These are phyloP conservation scores for Euspilapteryx auroguttella DNA, from an alignment of 2,888 invertebrate genomes.

Conservation along the genomic window DNA sequence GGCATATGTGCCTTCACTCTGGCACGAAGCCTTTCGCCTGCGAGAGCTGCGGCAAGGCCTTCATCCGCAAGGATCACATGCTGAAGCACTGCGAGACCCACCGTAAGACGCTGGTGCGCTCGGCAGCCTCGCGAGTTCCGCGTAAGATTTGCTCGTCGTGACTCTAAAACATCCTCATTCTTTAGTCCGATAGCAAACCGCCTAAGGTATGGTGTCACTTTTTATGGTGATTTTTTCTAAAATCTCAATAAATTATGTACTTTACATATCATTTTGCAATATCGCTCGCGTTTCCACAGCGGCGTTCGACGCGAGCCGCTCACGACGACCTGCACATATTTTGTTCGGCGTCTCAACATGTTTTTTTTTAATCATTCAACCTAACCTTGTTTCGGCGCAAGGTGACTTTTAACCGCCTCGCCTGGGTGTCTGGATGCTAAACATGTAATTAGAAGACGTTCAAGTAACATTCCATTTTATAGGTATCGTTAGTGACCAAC, in stretches of 20 bases:
- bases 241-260: too few relatives aligned
- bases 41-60: conserved; percentile 81
- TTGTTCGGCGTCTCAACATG: conserved; percentile 19
- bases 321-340: too few relatives aligned
- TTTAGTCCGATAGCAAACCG: too few relatives aligned
- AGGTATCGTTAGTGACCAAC: conserved; percentile 22
- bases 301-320: conserved; percentile 9
- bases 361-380: conserved; percentile 53
- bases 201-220: too few relatives aligned
- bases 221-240: too few relatives aligned
- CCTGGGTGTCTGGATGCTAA: conserved; percentile 50
- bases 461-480: conserved; percentile 37
- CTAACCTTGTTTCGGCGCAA: conserved; percentile 51
- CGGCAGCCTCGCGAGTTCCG: conserved; percentile 22
- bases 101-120: conserved; percentile 58
- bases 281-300: conserved; percentile 1
- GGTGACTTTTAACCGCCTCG: conserved; percentile 57
- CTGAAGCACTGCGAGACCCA: conserved; percentile 85
- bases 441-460: conserved; percentile 50
- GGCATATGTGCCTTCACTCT: conserved; percentile 87
- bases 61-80: conserved; percentile 91
- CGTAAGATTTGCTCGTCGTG: too few relatives aligned
- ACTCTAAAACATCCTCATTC: too few relatives aligned
- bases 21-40: conserved; percentile 83
- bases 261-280: conserved; percentile 1